Evolutionary conservation across 2,797 vertebrate species (phyloP), one percentile per base, ranked within the genome.

Genomic region (Trachops cirrhosus): DNA sequence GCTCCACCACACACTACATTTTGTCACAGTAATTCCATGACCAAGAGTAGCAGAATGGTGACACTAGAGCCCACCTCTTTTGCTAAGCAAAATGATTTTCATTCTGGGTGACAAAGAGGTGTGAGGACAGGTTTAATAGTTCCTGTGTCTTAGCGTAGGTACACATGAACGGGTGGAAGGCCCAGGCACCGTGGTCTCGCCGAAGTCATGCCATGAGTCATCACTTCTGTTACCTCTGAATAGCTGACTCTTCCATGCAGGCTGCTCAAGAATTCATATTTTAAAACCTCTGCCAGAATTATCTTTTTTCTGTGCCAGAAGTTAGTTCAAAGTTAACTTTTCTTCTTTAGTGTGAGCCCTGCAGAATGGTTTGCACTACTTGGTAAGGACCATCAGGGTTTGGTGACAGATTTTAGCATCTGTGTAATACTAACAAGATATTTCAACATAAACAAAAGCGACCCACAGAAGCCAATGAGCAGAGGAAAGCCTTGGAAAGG

Each of bases 121-220:
- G 57, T 88, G 92, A 98, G 84, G 62, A 97, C 22, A 70, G 87
- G 91, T 91, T 90, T 88, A 96, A 96, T 54, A 78, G 92, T 82
- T 95, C 18, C 64, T 46, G 3, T 21, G 77, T 97, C 97, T 95
- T 90, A 93, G 86, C 24, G 4, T 50, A 67, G 50, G 32, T 83
- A 89, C 93, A 74, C 89, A 79, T 93, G 93, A 83, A 26, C 6
- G 22, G 86, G 92, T 68, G 59, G 88, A 91, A 95, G 75, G 92
- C 86, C 68, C 70, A 92, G 82, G 68, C 52, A 62, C 78, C 0
- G 0, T 9, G 41, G 70, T 93, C 70, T 96, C 71, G 10, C 21
- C 71, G 64, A 95, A 96, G 46, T 95, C 96, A 96, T 48, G 41
- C 37, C 92, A 78, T 73, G 62, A 97, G 78, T 96, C 22, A 9